Percentiles rank a stretch among this genome's conserved stretches.
phyloP scores from a whole-genome alignment of 2,797 vertebrate genomes.

The Lagocephalus sceleratus region DNA sequence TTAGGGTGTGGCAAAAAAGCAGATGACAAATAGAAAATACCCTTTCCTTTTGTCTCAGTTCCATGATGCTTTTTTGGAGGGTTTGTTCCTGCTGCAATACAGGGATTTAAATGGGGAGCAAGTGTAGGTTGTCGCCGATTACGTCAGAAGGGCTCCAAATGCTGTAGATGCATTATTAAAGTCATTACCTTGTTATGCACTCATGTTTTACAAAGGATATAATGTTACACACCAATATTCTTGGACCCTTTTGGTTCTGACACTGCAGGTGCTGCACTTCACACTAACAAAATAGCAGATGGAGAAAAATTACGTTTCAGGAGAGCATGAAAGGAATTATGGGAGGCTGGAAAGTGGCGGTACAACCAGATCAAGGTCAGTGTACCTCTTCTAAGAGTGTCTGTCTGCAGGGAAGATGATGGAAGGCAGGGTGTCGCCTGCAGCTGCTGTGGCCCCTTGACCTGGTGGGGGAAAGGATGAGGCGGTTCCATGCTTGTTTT shows the following conservation, averaged over 20 bases:
- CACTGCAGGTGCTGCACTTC: constrained; percentile 18
- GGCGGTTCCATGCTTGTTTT: constrained; percentile 40
- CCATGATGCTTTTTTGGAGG: constrained; percentile 20
- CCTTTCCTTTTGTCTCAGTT: constrained; percentile 11
- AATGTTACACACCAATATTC: constrained; percentile 29
- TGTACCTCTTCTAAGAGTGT: constrained; percentile 33
- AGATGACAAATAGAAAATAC: constrained; percentile 10
- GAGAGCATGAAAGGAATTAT: not conserved
- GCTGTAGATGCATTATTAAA: constrained; percentile 61
- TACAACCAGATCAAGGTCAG: constrained; percentile 13
- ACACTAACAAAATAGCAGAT: constrained; percentile 1
- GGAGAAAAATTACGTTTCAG: not conserved
- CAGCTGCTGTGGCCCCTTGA: constrained; percentile 66
- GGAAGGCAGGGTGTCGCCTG: constrained; percentile 39
- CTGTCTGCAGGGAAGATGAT: constrained; percentile 13
- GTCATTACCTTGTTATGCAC: constrained; percentile 42
- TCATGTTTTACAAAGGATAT: constrained; percentile 37
- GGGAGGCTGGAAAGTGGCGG: constrained; percentile 8
- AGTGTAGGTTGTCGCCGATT: constrained; percentile 10
- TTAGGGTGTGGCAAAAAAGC: constrained; percentile 19
- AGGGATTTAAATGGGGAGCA: constrained; percentile 19
- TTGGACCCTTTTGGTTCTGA: constrained; percentile 40
- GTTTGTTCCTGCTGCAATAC: constrained; percentile 4
- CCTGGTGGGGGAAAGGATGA: constrained; percentile 46
- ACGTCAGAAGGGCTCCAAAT: constrained; percentile 20